These are phyloP conservation scores for Hydrophis major DNA, from an alignment of 2,797 vertebrate species.

Conservation along the genomic window DNA sequence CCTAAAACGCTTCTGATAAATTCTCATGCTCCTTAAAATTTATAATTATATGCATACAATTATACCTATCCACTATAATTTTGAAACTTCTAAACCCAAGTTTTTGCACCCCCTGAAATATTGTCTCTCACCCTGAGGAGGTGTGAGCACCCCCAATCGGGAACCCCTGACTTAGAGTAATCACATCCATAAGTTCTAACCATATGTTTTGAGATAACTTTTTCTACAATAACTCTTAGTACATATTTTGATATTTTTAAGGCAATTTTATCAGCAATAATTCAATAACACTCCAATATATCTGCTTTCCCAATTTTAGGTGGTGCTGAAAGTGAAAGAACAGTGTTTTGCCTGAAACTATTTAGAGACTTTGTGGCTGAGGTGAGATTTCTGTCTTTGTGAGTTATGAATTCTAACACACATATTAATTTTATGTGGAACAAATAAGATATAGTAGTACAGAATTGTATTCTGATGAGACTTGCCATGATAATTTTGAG, in stretches of 20 bases:
- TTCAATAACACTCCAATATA: not conserved
- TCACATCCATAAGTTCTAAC: not conserved
- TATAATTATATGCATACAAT: too few relatives aligned
- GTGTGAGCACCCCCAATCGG: too few relatives aligned
- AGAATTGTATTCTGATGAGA: not conserved
- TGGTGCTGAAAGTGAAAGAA: not conserved
- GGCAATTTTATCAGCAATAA: too few relatives aligned
- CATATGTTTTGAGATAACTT: not conserved
- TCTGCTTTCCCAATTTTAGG: not conserved
- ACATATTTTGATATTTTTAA: not conserved
- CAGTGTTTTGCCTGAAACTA: not conserved
- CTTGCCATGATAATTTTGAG: not conserved
- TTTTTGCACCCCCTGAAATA: too few relatives aligned
- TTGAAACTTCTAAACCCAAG: too few relatives aligned
- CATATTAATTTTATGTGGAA: not conserved
- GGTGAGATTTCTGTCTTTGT: not conserved
- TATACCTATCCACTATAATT: too few relatives aligned
- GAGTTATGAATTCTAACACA: not conserved
- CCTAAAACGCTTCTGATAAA: too few relatives aligned
- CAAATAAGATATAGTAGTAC: not conserved
- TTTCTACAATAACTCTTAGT: not conserved
- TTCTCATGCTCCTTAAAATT: too few relatives aligned
- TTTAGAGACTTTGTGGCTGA: not conserved
- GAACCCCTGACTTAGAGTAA: not conserved
- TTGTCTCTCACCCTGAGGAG: too few relatives aligned